Base-by-base conservation (phyloP, 2,797 vertebrate genomes). In the Myotis myotis region DNA sequence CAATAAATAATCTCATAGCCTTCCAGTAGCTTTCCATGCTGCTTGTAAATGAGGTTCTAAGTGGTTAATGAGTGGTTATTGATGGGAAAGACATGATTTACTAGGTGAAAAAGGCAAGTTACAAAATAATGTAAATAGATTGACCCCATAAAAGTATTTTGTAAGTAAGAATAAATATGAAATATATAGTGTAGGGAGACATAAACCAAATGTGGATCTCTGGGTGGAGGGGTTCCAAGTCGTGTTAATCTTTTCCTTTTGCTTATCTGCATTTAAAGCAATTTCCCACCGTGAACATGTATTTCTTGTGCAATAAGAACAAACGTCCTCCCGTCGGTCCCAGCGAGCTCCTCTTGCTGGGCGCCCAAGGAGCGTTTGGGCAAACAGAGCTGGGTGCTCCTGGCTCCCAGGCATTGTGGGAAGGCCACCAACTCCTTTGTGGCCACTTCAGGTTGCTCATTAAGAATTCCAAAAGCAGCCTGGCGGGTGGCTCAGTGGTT, bases 81-180 rank as follows among this genome's bases (percentile, higher is more conserved):
- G 55, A 68, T 66, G 8, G 16, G 66, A 81, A 94, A 92, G 15
- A 28, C 11, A 66, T 23, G 41, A 51, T 44, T 60, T 64, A 85
- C 72, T 53, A 84, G 41, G 74, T 90, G 5, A 47, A 62, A 95
- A 87, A 83, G 57, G 23, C 25, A 95, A 86, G 22, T 82, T 53
- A 80, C 23, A 89, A 89, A 89, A 78, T 51, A 87, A 8, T 55
- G 7, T 64, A 9, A 25, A 23, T 23, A 22, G 6, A n/a, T 28
- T 47, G 66, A 92, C 19, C 17, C 38, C 15, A 79, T 30, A 0
- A 64, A 79, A 79, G 5, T 76, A 66, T 57, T 86, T 33, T 57
- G 22, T 51, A 75, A 55, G 22, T 78, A 57, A 91, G 51, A 83
- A 75, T 36, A 79, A 74, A 79, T 66, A 84, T n/a, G 66, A 90